Percentiles rank a stretch among this genome's conserved stretches.
These are phyloP conservation scores for Bombus sylvicola DNA, from an alignment of 1,140 invertebrate genomes.

Conservation along the genomic window DNA sequence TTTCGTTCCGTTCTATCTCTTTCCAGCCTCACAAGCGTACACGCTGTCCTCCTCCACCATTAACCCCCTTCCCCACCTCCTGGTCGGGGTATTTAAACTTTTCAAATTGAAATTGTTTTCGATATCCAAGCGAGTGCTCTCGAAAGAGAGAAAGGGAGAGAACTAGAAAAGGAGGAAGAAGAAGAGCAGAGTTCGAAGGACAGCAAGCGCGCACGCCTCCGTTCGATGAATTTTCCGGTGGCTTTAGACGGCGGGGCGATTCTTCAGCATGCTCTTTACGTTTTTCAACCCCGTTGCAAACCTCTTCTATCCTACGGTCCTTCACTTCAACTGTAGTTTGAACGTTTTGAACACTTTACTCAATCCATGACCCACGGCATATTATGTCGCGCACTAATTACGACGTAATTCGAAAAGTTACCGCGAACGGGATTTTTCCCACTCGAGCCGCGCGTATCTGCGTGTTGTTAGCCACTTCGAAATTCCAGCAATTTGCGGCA, in stretches of 20 bases:
- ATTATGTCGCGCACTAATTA: slow-evolving; percentile 44
- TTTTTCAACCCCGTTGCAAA: slow-evolving; percentile 23
- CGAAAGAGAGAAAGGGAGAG: slow-evolving; percentile 41
- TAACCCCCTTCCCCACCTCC: neutral
- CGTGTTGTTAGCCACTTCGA: slow-evolving; percentile 23
- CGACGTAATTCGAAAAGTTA: slow-evolving; percentile 36
- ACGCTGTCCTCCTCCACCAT: slow-evolving; percentile 19
- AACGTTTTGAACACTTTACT: slow-evolving; percentile 36
- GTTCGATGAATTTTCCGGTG: slow-evolving; percentile 44
- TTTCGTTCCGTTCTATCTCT: slow-evolving; percentile 46
- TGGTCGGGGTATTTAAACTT: slow-evolving; percentile 73
- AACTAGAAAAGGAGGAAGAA: neutral
- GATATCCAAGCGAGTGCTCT: slow-evolving; percentile 73
- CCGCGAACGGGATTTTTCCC: slow-evolving; percentile 10
- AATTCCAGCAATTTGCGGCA: slow-evolving; percentile 31
- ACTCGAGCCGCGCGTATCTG: neutral
- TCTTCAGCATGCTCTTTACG: slow-evolving; percentile 15
- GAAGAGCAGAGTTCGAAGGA: neutral
- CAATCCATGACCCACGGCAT: slow-evolving; percentile 19
- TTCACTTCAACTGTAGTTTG: neutral
- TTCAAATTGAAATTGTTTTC: slow-evolving; percentile 80
- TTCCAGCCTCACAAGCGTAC: slow-evolving; percentile 41
- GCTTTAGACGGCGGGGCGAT: slow-evolving; percentile 16
- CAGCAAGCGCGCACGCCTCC: neutral
- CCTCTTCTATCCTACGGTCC: neutral